Evolutionary conservation across 2,113 vertebrate genomes (phyloP), one percentile per base, ranked within the genome.

Genomic region (Petaurus breviceps): DNA sequence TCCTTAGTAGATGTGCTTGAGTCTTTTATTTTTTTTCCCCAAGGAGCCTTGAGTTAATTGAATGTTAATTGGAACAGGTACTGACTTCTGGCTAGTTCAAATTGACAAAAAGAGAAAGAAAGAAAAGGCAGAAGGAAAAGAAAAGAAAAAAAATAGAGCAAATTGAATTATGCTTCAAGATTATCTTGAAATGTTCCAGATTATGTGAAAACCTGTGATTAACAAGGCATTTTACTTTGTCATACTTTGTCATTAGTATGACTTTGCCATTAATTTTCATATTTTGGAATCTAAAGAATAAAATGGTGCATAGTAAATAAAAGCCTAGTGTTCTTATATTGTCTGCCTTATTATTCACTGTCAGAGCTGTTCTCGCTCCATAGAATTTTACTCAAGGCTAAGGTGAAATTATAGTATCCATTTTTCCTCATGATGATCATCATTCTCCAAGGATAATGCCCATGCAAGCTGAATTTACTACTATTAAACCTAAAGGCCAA

Each of bases 191-290:
- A 51, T 77, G 57, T 52, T 97, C 93, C 25, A 51, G 61, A 49
- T 49, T 91, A 23, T n/a, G 92, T 52, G 19, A 51, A 95, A 92
- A 92, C 95, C 46, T 95, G 51, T 96, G 95, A 97, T 93, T 97
- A 97, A 95, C 0, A 5, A 89, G 55, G 3, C 55, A 53, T 93
- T 92, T 96, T 90, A 50, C 55, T 93, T 77, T 93, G 91, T 97
- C 91, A 28, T 51, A 23, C 52, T 96, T 94, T 91, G 84, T 61
- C 31, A 9, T 77, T 93, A 68, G 5, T 91, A 93, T 51, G 47
- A n/a, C n/a, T 84, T 84, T 22, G 68, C 12, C n/a, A 84, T 84
- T 84, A 43, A 84, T 84, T 84, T 84, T 84, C n/a, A 43, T 43
- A 91, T 95, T 93, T 92, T 90, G 91, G 49, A 94, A 97, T 95